Base-by-base conservation (phyloP, 2,797 vertebrate species). In the Smutsia temminckii region DNA sequence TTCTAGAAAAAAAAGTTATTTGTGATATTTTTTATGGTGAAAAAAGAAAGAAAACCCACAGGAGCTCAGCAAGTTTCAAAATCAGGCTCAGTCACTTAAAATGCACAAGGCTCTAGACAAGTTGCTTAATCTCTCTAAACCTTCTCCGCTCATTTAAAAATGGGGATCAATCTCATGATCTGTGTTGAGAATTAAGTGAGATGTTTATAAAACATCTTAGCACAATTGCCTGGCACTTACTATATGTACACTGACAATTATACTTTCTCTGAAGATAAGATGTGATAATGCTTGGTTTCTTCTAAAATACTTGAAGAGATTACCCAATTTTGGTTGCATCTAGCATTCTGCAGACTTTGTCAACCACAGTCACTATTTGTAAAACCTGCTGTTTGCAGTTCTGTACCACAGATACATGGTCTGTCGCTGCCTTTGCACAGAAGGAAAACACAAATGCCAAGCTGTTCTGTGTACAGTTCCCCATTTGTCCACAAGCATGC, bases 211-310 rank as follows among this genome's bases (percentile, higher is more conserved):
- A 55, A 92, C 55, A 94, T 34, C 32, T 64, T 32, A 68, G 49
- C 89, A 88, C 25, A 91, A 89, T 46, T 61, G 27, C 20, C 68
- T 86, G 51, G 34, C 63, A 95, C 25, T 85, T 77, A 68, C 2
- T 49, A 86, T 16, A 25, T 80, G 27, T 34, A 89, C 66, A 37
- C 23, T 91, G 32, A 75, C 17, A 85, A 59, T 49, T 84, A 71
- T 2, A 85, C 77, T 84, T 71, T 83, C 53, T 93, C 85, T 93
- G 27, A 87, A 93, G 61, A 91, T 59, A 93, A 93, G 93, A 85
- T 79, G 18, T 69, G 71, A 49, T 53, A 71, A 49, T 87, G 51
- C 23, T 77, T 87, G 49, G 51, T 85, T 85, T 84, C 49, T 25
- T 25, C 49, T 63, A 51, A 93, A 69, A 85, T 61, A 55, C n/a